Base-by-base conservation (phyloP, 2,113 vertebrate species). In the Chionodraco myersi region DNA sequence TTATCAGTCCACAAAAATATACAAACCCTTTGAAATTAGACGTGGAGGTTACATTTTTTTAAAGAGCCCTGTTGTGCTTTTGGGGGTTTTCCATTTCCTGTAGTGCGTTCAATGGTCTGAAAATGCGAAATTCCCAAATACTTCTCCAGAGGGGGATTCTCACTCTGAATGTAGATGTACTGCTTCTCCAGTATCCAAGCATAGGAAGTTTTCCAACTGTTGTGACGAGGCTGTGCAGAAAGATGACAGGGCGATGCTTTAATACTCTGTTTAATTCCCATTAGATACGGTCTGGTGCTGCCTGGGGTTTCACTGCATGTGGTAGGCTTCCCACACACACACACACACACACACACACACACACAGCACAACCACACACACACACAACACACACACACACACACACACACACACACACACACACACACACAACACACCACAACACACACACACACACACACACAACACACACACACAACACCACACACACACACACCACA, bases 261-360 rank as follows among this genome's bases (percentile, higher is more conserved):
- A 85, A 90, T 84, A 83, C 49, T 44, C 80, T 77, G 72, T 82
- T 89, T 88, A 84, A 87, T 87, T 85, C 80, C 72, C 69, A 85
- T 92, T 89, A 89, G 79, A 75, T 67, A 87, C 51, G 68, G 87
- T 86, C 86, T 89, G 84, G 74, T 89, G 23, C 63, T 76, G 72
- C 69, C 84, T 83, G 3, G 44, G 82, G 83, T 82, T 54, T 77
- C 61, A 51, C 79, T 78, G 70, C 68, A 86, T 72, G 77, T 84
- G 84, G 81, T 49, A 59, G 18, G 36, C 56, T 13, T 75, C 82
- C 72, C 84, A 72, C n/a, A 54, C 58, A 77, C 68, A 58, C 61
- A 58, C 49, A 75, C 65, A 51, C 45, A 72, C 67, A 67, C 54
- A 68, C 45, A 59, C 30, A 70, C 45, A 65, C 44, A 36, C 65